phyloP scores from a whole-genome alignment of 2,113 vertebrate species.

The Mustelus asterias region DNA sequence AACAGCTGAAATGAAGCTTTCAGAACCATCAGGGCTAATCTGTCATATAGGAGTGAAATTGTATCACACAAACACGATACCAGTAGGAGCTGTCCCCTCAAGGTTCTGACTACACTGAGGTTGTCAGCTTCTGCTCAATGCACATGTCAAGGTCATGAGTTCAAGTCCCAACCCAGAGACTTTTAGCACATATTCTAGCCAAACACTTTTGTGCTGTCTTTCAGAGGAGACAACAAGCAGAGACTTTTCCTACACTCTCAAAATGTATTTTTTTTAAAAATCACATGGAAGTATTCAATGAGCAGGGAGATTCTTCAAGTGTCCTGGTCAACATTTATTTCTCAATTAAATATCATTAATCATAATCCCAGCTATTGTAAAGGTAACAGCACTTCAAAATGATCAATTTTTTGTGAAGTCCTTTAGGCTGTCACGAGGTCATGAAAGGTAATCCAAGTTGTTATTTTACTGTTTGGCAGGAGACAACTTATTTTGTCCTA shows the following conservation, averaged over 20 bases:
- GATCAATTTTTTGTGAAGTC: not conserved
- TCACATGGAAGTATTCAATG: not conserved
- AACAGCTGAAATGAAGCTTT: not conserved
- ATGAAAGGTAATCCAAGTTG: not conserved
- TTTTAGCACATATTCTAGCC: not conserved
- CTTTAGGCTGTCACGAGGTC: not conserved
- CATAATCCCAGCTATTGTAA: not conserved
- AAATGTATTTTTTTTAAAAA: not conserved
- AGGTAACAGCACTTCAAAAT: not conserved
- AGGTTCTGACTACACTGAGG: not conserved
- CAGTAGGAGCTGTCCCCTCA: not conserved
- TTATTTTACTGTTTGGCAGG: not conserved
- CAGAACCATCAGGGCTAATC: not conserved
- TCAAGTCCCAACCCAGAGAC: not conserved
- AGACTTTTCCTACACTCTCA: not conserved
- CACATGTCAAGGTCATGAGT: not conserved
- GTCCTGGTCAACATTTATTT: not conserved
- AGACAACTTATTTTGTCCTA: not conserved
- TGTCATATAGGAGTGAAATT: not conserved
- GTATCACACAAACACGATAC: not conserved
- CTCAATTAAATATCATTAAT: not conserved
- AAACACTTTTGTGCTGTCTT: not conserved
- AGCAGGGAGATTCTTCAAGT: not conserved
- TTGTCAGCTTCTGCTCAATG: not conserved
- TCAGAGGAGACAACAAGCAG: not conserved